A percentile compares a stretch with the other conserved stretches of the same genome.
Conservation (phyloP, 1,140 invertebrate species). For the Zophobas atratus region DNA sequence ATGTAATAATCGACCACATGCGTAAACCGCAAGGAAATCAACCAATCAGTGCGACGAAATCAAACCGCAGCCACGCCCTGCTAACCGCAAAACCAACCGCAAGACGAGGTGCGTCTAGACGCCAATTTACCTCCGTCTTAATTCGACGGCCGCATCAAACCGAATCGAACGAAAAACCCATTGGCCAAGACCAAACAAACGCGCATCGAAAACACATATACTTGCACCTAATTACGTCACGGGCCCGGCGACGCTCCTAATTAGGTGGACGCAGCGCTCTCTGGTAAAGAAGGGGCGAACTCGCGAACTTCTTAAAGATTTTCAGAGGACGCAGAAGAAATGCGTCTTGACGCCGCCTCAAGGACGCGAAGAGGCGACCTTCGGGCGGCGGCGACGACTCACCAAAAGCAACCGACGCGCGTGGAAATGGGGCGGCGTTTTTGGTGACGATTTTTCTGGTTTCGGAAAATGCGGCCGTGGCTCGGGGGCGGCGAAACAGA, state of each 20-base stretch:
- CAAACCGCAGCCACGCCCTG: constrained; percentile 68
- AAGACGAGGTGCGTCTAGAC: constrained; percentile 68
- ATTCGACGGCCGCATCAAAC: constrained; percentile 43
- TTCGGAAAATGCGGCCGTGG: too few relatives aligned
- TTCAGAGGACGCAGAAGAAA: constrained; percentile 52
- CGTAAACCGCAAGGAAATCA: constrained; percentile 68
- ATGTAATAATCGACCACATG: constrained; percentile 68
- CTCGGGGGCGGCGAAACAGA: too few relatives aligned
- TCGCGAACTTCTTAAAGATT: constrained; percentile 51
- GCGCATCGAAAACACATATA: constrained; percentile 6
- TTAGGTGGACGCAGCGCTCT: constrained; percentile 58
- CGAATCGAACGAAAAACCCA: constrained; percentile 5
- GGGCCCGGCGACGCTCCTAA: constrained; percentile 12
- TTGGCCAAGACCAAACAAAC: background rate
- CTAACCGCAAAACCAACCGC: constrained; percentile 71
- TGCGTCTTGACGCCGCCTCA: constrained; percentile 45
- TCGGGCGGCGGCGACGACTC: background rate
- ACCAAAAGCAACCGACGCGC: too few relatives aligned
- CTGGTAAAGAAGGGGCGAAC: constrained; percentile 55
- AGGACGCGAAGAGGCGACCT: constrained; percentile 52
- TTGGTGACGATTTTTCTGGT: too few relatives aligned
- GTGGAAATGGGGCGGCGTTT: too few relatives aligned
- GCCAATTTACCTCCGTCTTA: constrained; percentile 63
- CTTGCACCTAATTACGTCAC: too few relatives aligned
- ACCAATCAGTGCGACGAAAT: constrained; percentile 65